These are phyloP conservation scores for Myrmecophaga tridactyla DNA, from an alignment of 2,113 vertebrate species.

Conservation along the genomic window DNA sequence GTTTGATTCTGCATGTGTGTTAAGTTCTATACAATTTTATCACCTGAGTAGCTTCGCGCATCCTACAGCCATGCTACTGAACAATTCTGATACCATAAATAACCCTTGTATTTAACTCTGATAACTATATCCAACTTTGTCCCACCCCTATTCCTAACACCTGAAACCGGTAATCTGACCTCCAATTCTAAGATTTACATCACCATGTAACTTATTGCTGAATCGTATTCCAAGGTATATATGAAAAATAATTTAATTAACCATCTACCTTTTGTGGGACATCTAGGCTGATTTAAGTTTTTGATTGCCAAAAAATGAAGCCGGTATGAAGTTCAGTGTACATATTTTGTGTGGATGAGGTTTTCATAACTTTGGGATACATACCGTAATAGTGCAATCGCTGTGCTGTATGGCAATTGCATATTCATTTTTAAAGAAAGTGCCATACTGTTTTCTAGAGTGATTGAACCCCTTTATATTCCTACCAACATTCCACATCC, in stretches of 20 bases:
- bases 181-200: neutral
- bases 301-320: neutral
- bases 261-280: neutral
- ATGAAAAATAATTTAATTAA: neutral
- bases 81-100: neutral
- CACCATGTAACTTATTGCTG: neutral
- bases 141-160: neutral
- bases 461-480: neutral
- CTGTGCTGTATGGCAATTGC: neutral
- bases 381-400: neutral
- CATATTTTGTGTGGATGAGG: neutral
- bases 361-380: neutral
- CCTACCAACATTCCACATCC: neutral
- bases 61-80: neutral
- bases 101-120: neutral
- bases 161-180: neutral
- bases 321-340: neutral
- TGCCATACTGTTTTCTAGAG: neutral
- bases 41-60: neutral
- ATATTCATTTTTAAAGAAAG: neutral
- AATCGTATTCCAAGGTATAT: neutral
- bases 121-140: neutral
- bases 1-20: neutral
- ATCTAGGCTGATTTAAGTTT: neutral
- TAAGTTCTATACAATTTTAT: neutral